These are phyloP conservation scores for Odontamblyopus lacepedii DNA, from an alignment of 2,797 vertebrate species.

Conservation along the genomic window DNA sequence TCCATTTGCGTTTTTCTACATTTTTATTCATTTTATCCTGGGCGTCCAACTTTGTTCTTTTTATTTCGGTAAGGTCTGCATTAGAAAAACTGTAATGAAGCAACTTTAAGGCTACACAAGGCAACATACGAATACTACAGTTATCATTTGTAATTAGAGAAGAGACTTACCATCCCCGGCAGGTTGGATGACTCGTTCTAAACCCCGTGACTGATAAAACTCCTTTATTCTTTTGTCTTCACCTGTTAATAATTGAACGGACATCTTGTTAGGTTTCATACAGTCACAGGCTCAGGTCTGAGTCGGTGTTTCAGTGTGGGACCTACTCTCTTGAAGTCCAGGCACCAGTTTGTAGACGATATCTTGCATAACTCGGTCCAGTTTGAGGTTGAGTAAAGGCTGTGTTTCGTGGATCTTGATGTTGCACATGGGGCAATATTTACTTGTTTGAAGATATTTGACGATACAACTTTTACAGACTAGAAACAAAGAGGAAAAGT, in stretches of 20 bases:
- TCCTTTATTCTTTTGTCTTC: conserved; percentile 96
- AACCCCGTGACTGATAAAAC: conserved; percentile 94
- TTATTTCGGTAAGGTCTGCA: background rate
- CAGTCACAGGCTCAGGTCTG: background rate
- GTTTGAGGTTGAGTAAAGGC: conserved; percentile 94
- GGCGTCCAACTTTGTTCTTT: background rate
- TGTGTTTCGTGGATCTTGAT: conserved; percentile 99
- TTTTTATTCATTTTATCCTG: background rate
- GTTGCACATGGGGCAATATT: conserved; percentile 99
- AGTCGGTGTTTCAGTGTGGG: background rate
- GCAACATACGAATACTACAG: background rate
- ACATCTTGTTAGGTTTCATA: background rate
- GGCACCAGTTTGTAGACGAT: conserved; percentile 98
- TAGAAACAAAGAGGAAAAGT: conserved; percentile 46
- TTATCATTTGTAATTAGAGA: background rate
- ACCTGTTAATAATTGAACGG: conserved; percentile 67
- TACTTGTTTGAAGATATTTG: conserved; percentile 98
- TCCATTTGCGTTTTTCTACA: background rate
- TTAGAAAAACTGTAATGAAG: background rate
- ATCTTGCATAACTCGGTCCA: conserved; percentile 98
- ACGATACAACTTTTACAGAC: conserved; percentile 99
- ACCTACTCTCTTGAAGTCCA: conserved; percentile 91
- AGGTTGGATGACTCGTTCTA: conserved; percentile 91
- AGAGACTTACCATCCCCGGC: conserved; percentile 81
- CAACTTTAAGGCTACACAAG: background rate